These are phyloP conservation scores for Calcarius ornatus DNA, from an alignment of 2,113 vertebrate species.

Conservation along the genomic window DNA sequence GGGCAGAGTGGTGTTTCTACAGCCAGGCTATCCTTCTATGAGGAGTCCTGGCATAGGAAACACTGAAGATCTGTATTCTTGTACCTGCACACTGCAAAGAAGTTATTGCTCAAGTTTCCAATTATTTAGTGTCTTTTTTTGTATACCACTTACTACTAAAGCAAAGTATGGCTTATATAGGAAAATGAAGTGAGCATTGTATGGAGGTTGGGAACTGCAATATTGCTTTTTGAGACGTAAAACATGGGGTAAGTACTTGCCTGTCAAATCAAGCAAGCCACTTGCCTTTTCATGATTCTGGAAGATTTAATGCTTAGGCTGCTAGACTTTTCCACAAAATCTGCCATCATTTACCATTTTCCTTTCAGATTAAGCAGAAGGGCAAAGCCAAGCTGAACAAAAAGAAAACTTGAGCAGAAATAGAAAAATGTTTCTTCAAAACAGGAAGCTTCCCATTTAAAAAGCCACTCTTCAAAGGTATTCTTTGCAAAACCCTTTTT, in stretches of 20 bases:
- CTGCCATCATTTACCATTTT: background rate
- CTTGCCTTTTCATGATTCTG: background rate
- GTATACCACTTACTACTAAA: background rate
- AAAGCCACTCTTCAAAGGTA: background rate
- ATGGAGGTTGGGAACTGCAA: background rate
- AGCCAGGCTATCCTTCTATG: background rate
- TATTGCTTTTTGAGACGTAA: background rate
- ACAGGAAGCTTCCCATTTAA: slow-evolving; percentile 25
- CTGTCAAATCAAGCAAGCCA: background rate
- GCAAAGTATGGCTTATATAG: background rate
- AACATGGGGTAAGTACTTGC: background rate
- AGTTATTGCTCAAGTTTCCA: background rate
- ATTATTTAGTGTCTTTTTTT: background rate
- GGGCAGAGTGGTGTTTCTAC: background rate
- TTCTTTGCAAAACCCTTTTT: slow-evolving; percentile 18
- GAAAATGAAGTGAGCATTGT: background rate
- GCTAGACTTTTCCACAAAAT: background rate
- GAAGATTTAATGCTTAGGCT: background rate
- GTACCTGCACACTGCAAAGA: background rate
- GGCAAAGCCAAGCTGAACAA: background rate
- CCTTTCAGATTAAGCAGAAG: background rate
- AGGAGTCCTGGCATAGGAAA: background rate
- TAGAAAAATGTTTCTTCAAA: slow-evolving; percentile 38
- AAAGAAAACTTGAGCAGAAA: background rate
- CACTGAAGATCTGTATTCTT: background rate